Base-by-base conservation (phyloP, 2,113 vertebrate species). In the Malurus melanocephalus region DNA sequence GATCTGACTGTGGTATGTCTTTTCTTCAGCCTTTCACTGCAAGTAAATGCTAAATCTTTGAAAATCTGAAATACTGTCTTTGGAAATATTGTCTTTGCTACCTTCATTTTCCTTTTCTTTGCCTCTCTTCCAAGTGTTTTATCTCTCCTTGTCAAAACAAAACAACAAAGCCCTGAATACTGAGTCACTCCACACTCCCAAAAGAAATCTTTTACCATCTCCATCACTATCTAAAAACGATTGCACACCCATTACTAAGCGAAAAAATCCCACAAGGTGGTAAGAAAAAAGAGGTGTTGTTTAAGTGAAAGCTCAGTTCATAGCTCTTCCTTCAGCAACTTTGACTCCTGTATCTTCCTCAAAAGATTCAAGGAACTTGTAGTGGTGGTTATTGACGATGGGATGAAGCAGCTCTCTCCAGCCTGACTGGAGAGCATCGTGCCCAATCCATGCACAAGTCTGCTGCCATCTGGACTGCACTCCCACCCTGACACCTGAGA, bases 401-500 rank as follows among this genome's bases (percentile, higher is more conserved):
- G 17, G 46, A 87, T 20, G 38, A 65, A 79, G 64, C 64, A 73
- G 71, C 20, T 91, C 28, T 42, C 51, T 72, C 22, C 59, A 77
- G 38, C 30, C 49, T 85, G 35, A 52, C 45, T 42, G 38, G 38
- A 85, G 46, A 85, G 59, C 42, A 82, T 32, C 5, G 4, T 17
- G 28, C 49, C 62, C 59, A 53, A 57, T 22, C 40, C 0, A 0
- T 22, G 40, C 38, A n/a, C 14, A 38, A 46, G 20, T 19, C 59
- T 45, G 28, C 33, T 79, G 71, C 77, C 74, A 61, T 75, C 55
- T 74, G 81, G 62, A 48, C 43, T n/a, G 64, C 24, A 18, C 48
- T 80, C 33, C 45, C 48, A 59, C 67, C 33, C 72, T 73, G 71
- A 66, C 56, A 89, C 72, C 81, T 82, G 57, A 93, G 76, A 83